phyloP scores from a whole-genome alignment of 2,888 invertebrate species.

The Drosophila borealis region DNA sequence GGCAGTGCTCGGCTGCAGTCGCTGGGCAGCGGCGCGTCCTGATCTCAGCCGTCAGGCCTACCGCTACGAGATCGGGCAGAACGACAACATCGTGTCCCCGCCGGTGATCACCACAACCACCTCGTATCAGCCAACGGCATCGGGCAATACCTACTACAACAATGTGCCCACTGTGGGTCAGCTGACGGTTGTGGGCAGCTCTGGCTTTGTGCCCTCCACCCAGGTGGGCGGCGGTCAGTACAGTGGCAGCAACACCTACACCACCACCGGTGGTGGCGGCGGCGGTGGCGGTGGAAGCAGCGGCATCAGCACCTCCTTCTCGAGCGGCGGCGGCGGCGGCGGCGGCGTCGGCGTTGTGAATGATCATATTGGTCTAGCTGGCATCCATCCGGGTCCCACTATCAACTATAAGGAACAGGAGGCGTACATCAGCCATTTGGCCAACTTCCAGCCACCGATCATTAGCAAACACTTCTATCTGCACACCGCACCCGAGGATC shows the following conservation, averaged over 20 bases:
- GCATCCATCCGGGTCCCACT: conserved; percentile 57
- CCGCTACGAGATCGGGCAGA: conserved; percentile 68
- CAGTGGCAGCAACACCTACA: neutral
- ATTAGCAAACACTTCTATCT: conserved; percentile 83
- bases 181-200: conserved; percentile 24
- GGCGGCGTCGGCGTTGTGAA: conserved; percentile 21
- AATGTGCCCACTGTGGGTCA: conserved; percentile 62
- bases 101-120: conserved; percentile 40
- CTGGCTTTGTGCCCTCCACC: conserved; percentile 37
- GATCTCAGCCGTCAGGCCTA: conserved; percentile 81
- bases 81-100: conserved; percentile 58
- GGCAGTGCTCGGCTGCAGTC: conserved; percentile 53
- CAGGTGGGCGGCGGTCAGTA: conserved; percentile 16
- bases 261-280: conserved; percentile 17
- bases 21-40: conserved; percentile 69
- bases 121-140: conserved; percentile 72
- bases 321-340: conserved; percentile 19
- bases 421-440: conserved; percentile 65
- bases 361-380: conserved; percentile 54
- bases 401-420: conserved; percentile 71
- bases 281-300: conserved; percentile 20
- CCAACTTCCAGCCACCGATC: conserved; percentile 74
- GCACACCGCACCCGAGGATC: conserved; percentile 83
- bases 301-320: conserved; percentile 30
- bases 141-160: conserved; percentile 68